A percentile compares a stretch with the other conserved stretches of the same genome.
Conservation (phyloP, 2,113 vertebrate species). For the Polypterus bichir region DNA sequence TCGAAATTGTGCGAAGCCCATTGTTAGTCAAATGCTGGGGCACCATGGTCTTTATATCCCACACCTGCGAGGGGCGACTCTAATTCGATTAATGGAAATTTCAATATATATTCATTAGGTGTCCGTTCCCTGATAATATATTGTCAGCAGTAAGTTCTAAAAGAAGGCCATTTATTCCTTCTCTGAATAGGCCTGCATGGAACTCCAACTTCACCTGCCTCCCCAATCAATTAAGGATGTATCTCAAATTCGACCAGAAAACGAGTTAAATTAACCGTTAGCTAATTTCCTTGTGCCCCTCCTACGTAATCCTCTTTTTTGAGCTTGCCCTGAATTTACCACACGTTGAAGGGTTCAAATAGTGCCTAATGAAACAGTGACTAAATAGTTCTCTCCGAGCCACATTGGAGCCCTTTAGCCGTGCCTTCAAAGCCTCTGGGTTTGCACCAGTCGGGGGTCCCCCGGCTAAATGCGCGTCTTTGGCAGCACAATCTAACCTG, state of each 20-base stretch:
- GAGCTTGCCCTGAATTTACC: constrained; percentile 86
- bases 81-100: constrained; percentile 90
- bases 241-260: constrained; percentile 93
- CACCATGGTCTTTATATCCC: constrained; percentile 53
- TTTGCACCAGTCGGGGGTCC: constrained; percentile 47
- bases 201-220: constrained; percentile 96
- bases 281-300: constrained; percentile 90
- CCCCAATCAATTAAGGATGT: constrained; percentile 98
- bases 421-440: constrained; percentile 61
- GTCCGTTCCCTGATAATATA: constrained; percentile 82
- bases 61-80: constrained; percentile 83
- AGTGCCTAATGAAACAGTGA: constrained; percentile 94
- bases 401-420: constrained; percentile 59
- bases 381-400: constrained; percentile 69
- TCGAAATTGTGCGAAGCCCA: constrained; percentile 45
- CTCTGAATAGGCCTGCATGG: constrained; percentile 83
- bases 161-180: constrained; percentile 79
- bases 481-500: constrained; percentile 56
- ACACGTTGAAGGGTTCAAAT: constrained; percentile 97
- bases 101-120: constrained; percentile 91
- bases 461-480: constrained; percentile 42
- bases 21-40: constrained; percentile 62
- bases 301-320: constrained; percentile 84
- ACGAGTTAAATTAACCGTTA: constrained; percentile 98
- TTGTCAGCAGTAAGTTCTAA: constrained; percentile 75